phyloP scores from a whole-genome alignment of 1,140 invertebrate species.

The Aricia agestis region DNA sequence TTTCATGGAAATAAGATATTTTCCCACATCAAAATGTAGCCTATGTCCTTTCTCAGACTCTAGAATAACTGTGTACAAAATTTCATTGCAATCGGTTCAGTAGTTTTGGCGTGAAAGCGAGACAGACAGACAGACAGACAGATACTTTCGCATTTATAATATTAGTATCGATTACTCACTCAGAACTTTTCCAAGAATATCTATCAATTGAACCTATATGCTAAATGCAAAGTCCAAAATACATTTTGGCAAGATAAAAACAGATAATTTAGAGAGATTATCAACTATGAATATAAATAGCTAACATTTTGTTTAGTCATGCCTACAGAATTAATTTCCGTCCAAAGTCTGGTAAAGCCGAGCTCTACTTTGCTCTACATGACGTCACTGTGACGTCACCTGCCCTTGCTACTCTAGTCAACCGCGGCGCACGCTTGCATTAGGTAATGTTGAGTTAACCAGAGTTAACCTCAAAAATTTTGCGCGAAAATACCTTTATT shows the following conservation, averaged over 20 bases:
- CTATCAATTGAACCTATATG: too few relatives aligned
- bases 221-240: background rate
- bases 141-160: too few relatives aligned
- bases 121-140: too few relatives aligned
- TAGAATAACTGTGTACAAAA: too few relatives aligned
- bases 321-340: background rate
- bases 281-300: background rate
- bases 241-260: background rate
- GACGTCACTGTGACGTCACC: background rate
- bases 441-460: background rate
- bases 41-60: too few relatives aligned
- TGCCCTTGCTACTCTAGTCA: background rate
- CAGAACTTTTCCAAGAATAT: too few relatives aligned
- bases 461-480: constrained; percentile 11
- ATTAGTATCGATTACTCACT: too few relatives aligned
- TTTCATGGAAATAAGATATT: too few relatives aligned
- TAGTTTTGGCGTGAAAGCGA: too few relatives aligned
- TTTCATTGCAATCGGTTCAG: too few relatives aligned
- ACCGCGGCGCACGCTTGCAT: background rate
- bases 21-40: too few relatives aligned
- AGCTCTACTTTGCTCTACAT: background rate
- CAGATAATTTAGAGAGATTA: background rate
- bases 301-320: background rate
- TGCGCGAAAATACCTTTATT: constrained; percentile 5
- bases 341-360: background rate